Evolutionary conservation across 92 coral and sea anemone genomes (phyloP).

Genomic region (Parazoanthus darwini): DNA sequence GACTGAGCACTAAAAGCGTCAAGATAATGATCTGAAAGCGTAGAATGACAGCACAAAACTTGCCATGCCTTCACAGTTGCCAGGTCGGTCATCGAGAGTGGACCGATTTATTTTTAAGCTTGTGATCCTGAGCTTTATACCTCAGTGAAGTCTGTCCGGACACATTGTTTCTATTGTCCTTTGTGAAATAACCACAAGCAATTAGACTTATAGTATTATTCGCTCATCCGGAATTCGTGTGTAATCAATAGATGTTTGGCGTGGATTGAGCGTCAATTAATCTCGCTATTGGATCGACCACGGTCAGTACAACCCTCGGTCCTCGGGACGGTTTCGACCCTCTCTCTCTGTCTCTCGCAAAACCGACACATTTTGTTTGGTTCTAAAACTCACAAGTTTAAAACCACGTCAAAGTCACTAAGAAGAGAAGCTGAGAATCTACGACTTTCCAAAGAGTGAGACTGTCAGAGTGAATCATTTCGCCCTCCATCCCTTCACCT

Average conservation of each 20-base stretch:
- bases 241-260: constrained; percentile 39
- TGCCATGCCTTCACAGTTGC: not conserved
- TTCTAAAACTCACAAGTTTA: not conserved
- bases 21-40: constrained; percentile 35
- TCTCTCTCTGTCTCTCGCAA: not conserved
- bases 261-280: constrained; percentile 42
- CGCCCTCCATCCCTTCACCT: not conserved
- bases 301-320: not conserved
- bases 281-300: not conserved
- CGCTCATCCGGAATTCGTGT: constrained; percentile 32
- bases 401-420: not conserved
- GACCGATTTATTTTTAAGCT: not conserved
- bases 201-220: not conserved
- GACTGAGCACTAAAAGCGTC: constrained; percentile 34
- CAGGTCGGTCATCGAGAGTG: not conserved
- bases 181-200: constrained; percentile 10
- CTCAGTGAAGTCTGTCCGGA: constrained; percentile 27
- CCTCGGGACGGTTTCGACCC: not conserved
- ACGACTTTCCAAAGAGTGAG: not conserved
- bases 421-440: not conserved
- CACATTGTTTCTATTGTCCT: constrained; percentile 20
- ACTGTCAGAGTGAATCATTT: not conserved
- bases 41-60: constrained; percentile 8
- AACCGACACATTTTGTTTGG: not conserved
- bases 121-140: not conserved